Conservation (phyloP, 2,797 vertebrate species). For the Gambusia yucatana region DNA sequence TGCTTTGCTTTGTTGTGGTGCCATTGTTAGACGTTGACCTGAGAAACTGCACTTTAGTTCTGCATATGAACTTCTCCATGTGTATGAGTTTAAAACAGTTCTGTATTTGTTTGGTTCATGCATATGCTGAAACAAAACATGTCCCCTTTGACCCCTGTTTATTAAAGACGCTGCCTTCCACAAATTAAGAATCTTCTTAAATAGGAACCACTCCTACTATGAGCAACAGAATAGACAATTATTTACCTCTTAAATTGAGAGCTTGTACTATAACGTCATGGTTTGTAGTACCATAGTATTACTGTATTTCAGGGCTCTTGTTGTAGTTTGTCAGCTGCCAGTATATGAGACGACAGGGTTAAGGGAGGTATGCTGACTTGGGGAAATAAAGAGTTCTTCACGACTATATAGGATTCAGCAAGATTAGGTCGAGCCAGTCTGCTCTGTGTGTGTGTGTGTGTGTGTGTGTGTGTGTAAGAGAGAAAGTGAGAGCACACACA, state of each 20-base stretch:
- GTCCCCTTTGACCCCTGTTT: not conserved
- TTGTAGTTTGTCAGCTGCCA: constrained; percentile 64
- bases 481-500: constrained; percentile 26
- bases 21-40: not conserved
- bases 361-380: constrained; percentile 77
- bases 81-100: not conserved
- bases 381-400: constrained; percentile 74
- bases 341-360: constrained; percentile 68
- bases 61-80: not conserved
- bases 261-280: not conserved
- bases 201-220: constrained; percentile 1
- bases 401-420: constrained; percentile 67
- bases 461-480: constrained; percentile 29
- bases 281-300: constrained; percentile 23
- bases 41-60: not conserved
- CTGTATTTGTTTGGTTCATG: not conserved
- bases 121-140: not conserved
- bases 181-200: not conserved
- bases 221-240: constrained; percentile 1
- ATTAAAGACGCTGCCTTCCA: not conserved
- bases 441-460: constrained; percentile 34
- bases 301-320: constrained; percentile 33
- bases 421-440: constrained; percentile 55
- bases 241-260: constrained; percentile 14
- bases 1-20: not conserved